Base-by-base conservation (phyloP, 1,140 invertebrate genomes). In the Leptopilina clavipes region DNA sequence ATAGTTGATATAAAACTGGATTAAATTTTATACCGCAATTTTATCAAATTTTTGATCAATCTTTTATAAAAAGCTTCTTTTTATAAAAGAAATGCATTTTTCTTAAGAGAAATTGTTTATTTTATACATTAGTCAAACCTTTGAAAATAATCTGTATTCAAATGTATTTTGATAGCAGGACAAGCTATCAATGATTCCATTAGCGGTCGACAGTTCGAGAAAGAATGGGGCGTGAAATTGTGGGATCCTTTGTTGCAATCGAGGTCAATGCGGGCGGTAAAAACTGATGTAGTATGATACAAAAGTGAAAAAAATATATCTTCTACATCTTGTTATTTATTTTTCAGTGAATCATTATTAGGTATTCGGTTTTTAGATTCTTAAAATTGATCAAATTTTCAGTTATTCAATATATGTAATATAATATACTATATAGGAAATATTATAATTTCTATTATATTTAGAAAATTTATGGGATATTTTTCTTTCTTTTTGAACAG, bases 81-180 rank as follows among this genome's bases (percentile, higher is more conserved):
- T n/a, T 59, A 19, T 22, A 31, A 31, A 31, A 31, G 37, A 6
- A 59, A 59, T 12, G 56, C 19, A 22, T 25, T 18, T 31, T 59
- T 59, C 19, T 25, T 19, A 59, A 59, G 9, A 59, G 56, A 59
- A 19, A 59, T 19, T 59, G 8, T 59, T 59, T 59, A 59, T 59
- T 12, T 59, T 25, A 59, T 59, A 19, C 22, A 59, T 59, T 40
- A 59, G 17, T 59, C 56, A 59, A 25, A 25, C 56, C 9, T 59
- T 59, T 25, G 56, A 22, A 59, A 59, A 59, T 59, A 22, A 59
- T 59, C 56, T 22, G 56, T 12, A 31, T 59, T 59, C 56, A 59
- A 59, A 59, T 12, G 56, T 59, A 59, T 59, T 59, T 59, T 18
- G 56, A 59, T 59, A 59, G 56, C 56, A 59, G 56, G 56, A 59